These are phyloP conservation scores for Mya arenaria DNA, from an alignment of 1,140 invertebrate genomes.

Conservation along the genomic window DNA sequence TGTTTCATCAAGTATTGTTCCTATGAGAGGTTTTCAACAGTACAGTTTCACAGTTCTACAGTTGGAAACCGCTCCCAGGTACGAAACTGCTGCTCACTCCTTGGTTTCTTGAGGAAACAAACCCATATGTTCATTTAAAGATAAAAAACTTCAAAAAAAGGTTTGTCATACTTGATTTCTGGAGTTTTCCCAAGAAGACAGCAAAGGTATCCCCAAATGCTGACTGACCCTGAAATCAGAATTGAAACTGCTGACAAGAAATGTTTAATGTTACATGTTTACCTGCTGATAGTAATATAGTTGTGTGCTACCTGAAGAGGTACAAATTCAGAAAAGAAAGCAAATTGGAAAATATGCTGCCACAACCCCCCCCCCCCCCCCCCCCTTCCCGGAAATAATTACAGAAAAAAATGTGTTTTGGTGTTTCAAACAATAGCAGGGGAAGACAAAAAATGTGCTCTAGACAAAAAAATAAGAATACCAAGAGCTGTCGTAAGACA, in stretches of 20 bases:
- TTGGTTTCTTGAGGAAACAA: background rate
- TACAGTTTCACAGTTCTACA: no score
- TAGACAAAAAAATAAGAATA: no score
- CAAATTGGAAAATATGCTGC: background rate
- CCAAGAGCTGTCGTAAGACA: no score
- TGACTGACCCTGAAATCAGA: constrained; percentile 57
- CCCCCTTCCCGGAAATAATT: background rate
- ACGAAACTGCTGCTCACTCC: no score
- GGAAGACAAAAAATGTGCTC: no score
- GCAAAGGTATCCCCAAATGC: constrained; percentile 60
- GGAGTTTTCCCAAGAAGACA: constrained; percentile 58
- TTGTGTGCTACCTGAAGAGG: background rate
- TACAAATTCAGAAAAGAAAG: background rate
- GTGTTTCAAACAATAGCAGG: no score
- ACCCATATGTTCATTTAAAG: background rate
- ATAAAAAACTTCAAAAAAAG: background rate
- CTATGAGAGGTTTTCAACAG: background rate
- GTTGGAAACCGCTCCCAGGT: no score
- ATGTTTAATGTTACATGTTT: no score
- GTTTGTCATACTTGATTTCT: constrained; percentile 57
- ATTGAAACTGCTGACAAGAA: no score
- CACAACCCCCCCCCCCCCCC: no score
- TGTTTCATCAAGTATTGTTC: background rate
- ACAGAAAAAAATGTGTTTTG: background rate
- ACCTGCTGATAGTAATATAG: background rate